Percentiles rank a stretch among this genome's conserved stretches.
Evolutionary conservation across 1,140 invertebrate species (phyloP).

Genomic region (Macrosteles quadrilineatus): DNA sequence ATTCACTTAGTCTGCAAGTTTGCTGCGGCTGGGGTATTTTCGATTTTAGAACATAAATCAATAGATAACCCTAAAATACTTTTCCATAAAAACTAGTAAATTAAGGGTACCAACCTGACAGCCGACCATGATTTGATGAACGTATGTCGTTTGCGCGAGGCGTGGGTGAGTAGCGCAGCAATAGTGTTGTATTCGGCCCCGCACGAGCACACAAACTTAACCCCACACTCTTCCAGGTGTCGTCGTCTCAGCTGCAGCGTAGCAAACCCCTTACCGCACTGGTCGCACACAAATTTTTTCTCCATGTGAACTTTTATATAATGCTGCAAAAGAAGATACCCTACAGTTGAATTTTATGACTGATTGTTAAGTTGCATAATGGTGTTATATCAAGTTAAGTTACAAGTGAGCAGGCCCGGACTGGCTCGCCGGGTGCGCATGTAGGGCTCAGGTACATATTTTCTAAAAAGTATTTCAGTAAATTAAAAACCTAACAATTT

Average conservation of each 20-base stretch:
- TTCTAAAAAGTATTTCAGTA: too few species aligned
- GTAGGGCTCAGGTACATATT: too few species aligned
- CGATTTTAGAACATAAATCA: too few species aligned
- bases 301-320: conserved; percentile 27
- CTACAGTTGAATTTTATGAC: too few species aligned
- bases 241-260: background rate
- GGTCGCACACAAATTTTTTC: conserved; percentile 26
- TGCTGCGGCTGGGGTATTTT: too few species aligned
- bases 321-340: conserved; percentile 16
- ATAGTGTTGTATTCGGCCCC: conserved; percentile 10
- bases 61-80: too few species aligned
- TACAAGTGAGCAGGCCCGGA: too few species aligned
- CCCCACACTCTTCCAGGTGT: conserved; percentile 18
- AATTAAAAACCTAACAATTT: too few species aligned
- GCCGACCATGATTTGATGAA: conserved; percentile 23
- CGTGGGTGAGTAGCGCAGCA: background rate
- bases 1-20: too few species aligned
- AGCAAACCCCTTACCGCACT: conserved; percentile 17
- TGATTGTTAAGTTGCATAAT: too few species aligned
- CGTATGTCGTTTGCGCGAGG: conserved; percentile 3
- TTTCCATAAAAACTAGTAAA: background rate
- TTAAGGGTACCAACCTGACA: conserved; percentile 4
- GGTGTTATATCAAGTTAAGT: too few species aligned
- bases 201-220: conserved; percentile 24
- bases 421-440: too few species aligned